Evolutionary conservation across 1,140 invertebrate genomes (phyloP).

Genomic region (Meloidogyne hapla): DNA sequence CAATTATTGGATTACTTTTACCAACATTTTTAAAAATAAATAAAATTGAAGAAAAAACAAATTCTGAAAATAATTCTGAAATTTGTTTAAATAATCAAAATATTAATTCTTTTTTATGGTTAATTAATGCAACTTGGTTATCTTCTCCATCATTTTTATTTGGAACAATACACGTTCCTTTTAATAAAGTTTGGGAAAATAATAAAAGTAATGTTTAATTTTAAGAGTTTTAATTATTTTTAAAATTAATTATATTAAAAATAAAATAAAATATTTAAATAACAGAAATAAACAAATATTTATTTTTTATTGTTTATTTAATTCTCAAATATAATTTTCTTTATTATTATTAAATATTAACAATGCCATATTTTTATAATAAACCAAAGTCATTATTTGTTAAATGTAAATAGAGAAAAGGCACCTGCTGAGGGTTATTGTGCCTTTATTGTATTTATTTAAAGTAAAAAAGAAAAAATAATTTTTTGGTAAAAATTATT

Average conservation of each 20-base stretch:
- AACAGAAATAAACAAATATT: too few species aligned
- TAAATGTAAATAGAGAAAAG: not conserved
- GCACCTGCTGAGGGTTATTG: not conserved
- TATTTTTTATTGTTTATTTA: too few species aligned
- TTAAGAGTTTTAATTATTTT: too few species aligned
- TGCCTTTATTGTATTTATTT: not conserved
- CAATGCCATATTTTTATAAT: constrained; percentile 14
- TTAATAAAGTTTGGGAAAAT: constrained; percentile 38
- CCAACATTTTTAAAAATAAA: not conserved
- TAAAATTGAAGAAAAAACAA: not conserved
- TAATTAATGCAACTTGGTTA: not conserved
- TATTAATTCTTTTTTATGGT: not conserved
- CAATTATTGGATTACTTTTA: constrained; percentile 2
- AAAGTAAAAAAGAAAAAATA: not conserved
- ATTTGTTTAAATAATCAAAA: too few species aligned
- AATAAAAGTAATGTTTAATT: constrained; percentile 12
- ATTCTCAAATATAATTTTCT: too few species aligned
- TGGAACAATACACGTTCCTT: constrained; percentile 38
- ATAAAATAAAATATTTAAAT: too few species aligned
- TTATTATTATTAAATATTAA: not conserved
- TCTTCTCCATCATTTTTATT: not conserved
- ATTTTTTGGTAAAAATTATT: too few species aligned
- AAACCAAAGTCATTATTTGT: not conserved
- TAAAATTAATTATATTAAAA: too few species aligned
- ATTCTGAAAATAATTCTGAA: not conserved